Percentiles rank a stretch among this genome's conserved stretches.
phyloP scores from a whole-genome alignment of 2,113 vertebrate genomes.

The Pedionomus torquatus region DNA sequence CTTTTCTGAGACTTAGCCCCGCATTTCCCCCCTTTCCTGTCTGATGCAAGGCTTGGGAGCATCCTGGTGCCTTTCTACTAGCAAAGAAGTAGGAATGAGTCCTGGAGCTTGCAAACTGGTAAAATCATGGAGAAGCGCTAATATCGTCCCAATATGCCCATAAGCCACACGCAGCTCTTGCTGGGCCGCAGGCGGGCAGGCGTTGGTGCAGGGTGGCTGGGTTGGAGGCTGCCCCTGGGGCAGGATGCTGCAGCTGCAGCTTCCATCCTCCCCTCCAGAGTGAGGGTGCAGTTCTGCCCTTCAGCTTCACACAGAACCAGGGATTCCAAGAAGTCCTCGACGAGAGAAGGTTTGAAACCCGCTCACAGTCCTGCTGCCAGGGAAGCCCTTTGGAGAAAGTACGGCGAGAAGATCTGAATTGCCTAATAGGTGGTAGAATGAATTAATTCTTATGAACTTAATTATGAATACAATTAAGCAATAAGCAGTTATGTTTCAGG shows the following conservation, averaged over 20 bases:
- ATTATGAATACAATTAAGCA: not conserved
- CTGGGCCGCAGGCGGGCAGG: not conserved
- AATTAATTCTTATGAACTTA: not conserved
- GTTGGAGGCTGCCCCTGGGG: not conserved
- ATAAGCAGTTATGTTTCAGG: not conserved
- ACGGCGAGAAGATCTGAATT: not conserved
- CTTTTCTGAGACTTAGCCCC: not conserved
- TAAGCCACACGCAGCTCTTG: accelerated
- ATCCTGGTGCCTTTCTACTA: not conserved
- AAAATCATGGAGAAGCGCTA: not conserved
- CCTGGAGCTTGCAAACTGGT: not conserved
- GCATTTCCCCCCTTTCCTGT: not conserved
- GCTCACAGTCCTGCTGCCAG: accelerated
- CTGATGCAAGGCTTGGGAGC: not conserved
- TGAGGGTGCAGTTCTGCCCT: not conserved
- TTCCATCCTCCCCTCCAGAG: not conserved
- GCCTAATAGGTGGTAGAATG: not conserved
- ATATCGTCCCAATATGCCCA: not conserved
- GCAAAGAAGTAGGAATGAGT: not conserved
- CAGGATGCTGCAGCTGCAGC: not conserved
- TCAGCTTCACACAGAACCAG: not conserved
- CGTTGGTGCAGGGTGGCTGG: no score
- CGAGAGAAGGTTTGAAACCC: not conserved
- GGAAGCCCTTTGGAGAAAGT: not conserved
- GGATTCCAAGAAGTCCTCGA: not conserved